A percentile compares a stretch with the other conserved stretches of the same genome.
Evolutionary conservation across 2,888 invertebrate species (phyloP).

Genomic region (Epirrhoe alternata): DNA sequence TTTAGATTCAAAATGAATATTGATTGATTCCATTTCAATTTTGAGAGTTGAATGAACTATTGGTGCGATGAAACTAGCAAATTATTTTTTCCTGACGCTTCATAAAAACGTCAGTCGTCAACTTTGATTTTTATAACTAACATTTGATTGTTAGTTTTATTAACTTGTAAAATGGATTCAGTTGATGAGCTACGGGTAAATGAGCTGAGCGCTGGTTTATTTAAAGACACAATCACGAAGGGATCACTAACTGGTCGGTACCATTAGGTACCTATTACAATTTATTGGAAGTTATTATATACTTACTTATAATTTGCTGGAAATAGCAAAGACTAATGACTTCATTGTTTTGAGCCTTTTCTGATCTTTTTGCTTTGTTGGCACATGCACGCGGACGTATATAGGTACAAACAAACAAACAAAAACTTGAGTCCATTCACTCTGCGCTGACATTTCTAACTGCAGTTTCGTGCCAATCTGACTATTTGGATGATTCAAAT

Average conservation of each 20-base stretch:
- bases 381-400: slow-evolving; percentile 79
- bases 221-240: slow-evolving; percentile 31
- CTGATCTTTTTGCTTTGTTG: slow-evolving; percentile 69
- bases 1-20: slow-evolving; percentile 49
- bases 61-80: slow-evolving; percentile 37
- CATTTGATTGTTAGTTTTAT: slow-evolving; percentile 34
- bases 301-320: slow-evolving; percentile 45
- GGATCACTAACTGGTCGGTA: slow-evolving; percentile 26
- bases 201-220: slow-evolving; percentile 20
- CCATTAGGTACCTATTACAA: background rate
- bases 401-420: slow-evolving; percentile 74
- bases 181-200: slow-evolving; percentile 19
- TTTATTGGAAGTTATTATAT: slow-evolving; percentile 33
- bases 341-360: slow-evolving; percentile 68
- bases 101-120: slow-evolving; percentile 44
- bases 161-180: slow-evolving; percentile 37
- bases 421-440: slow-evolving; percentile 81
- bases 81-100: slow-evolving; percentile 38
- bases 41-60: slow-evolving; percentile 43
- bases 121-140: slow-evolving; percentile 33
- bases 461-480: slow-evolving; percentile 71
- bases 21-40: slow-evolving; percentile 50
- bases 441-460: slow-evolving; percentile 78
- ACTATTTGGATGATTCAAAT: slow-evolving; percentile 58
- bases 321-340: slow-evolving; percentile 63